These are phyloP conservation scores for Rhinichthys klamathensis DNA, from an alignment of 2,113 vertebrate species.

Conservation along the genomic window DNA sequence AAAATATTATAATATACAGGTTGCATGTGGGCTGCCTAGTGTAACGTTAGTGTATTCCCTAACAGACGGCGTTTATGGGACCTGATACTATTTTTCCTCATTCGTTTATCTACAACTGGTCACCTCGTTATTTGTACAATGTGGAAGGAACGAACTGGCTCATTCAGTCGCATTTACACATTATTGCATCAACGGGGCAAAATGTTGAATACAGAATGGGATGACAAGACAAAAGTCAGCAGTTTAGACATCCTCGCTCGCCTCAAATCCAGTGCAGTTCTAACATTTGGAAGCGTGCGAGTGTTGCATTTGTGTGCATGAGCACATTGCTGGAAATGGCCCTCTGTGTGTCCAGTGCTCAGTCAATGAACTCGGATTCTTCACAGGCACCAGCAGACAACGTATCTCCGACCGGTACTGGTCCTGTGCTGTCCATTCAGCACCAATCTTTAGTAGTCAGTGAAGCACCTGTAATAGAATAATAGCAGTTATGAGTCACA, in stretches of 20 bases:
- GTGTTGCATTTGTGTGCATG: constrained; percentile 20
- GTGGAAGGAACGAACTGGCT: background rate
- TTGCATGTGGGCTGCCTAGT: constrained; percentile 37
- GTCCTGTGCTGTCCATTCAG: constrained; percentile 5
- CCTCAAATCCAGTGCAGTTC: background rate
- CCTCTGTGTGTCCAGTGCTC: constrained; percentile 1
- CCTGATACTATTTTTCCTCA: constrained; percentile 28
- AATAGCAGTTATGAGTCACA: background rate
- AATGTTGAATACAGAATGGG: background rate
- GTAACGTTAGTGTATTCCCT: constrained; percentile 28
- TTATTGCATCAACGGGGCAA: constrained; percentile 18
- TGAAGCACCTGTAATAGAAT: constrained; percentile 22
- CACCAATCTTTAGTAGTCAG: constrained; percentile 22
- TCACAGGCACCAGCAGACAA: background rate
- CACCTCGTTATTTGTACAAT: constrained; percentile 20
- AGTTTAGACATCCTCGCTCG: background rate
- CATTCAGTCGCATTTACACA: constrained; percentile 2
- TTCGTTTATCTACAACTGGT: background rate
- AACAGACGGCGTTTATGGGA: background rate
- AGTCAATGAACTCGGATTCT: background rate
- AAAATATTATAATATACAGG: constrained; percentile 27
- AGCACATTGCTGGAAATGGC: constrained; percentile 8
- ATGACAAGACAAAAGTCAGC: background rate
- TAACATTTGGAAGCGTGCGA: background rate
- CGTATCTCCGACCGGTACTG: background rate